Conservation (phyloP, 2,797 vertebrate species). For the Hephaestus fuliginosus region DNA sequence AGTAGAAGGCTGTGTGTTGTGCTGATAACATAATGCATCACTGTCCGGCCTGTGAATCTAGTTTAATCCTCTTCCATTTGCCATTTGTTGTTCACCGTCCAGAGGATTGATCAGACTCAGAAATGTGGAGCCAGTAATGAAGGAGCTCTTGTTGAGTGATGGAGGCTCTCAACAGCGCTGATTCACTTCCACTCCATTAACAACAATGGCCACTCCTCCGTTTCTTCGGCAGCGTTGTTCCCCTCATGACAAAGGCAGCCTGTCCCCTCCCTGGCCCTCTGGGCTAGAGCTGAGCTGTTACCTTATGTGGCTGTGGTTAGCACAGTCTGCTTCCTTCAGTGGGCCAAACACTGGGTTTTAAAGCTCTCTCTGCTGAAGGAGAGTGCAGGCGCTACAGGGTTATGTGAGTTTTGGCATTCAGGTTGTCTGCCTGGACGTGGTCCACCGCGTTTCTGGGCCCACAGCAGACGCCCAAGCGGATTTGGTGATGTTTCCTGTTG, state of each 20-base stretch:
- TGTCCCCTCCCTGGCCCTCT: conserved; percentile 65
- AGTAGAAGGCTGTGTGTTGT: conserved; percentile 39
- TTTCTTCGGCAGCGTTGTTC: conserved; percentile 60
- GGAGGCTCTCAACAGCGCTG: conserved; percentile 50
- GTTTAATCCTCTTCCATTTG: conserved; percentile 52
- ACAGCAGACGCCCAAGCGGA: conserved; percentile 58
- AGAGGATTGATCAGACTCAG: conserved; percentile 49
- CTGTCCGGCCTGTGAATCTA: conserved; percentile 41
- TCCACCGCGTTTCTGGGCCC: conserved; percentile 65
- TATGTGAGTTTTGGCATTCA: conserved; percentile 71
- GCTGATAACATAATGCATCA: conserved; percentile 57
- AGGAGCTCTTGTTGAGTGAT: conserved; percentile 65
- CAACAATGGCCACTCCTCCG: conserved; percentile 64
- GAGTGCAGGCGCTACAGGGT: conserved; percentile 50
- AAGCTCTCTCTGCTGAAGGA: conserved; percentile 65
- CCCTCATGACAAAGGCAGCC: conserved; percentile 65
- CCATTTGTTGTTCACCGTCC: conserved; percentile 42
- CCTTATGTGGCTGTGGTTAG: conserved; percentile 65
- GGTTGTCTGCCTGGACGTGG: conserved; percentile 67
- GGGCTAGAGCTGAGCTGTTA: conserved; percentile 56
- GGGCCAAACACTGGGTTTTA: conserved; percentile 63
- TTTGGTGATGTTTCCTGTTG: conserved; percentile 67
- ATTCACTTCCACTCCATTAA: conserved; percentile 74
- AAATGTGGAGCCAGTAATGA: conserved; percentile 56
- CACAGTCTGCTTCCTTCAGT: conserved; percentile 38